Percentiles rank a stretch among this genome's conserved stretches.
phyloP scores from a whole-genome alignment of 1,140 invertebrate species.

The Chymomyza costata region DNA sequence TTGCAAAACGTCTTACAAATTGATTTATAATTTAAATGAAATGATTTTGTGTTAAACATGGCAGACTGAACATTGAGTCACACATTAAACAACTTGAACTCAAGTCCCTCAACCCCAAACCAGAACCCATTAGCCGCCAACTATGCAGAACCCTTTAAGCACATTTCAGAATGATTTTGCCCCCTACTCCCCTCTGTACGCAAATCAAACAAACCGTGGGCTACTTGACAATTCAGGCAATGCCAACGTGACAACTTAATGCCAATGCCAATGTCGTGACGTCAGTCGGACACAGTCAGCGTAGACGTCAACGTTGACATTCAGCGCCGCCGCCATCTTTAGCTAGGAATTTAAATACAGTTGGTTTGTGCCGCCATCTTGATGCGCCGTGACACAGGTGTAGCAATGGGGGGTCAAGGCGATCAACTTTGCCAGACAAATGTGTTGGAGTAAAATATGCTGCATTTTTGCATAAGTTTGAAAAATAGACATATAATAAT shows the following conservation, averaged over 20 bases:
- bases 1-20: too few relatives aligned
- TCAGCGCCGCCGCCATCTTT: not conserved
- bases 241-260: constrained; percentile 38
- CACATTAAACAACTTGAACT: too few relatives aligned
- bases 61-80: constrained; percentile 14
- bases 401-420: too few relatives aligned
- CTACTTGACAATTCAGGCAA: constrained; percentile 15
- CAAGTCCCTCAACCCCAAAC: too few relatives aligned
- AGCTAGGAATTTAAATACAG: not conserved
- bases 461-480: too few relatives aligned
- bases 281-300: too few relatives aligned
- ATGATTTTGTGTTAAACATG: constrained; percentile 13
- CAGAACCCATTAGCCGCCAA: constrained; percentile 8
- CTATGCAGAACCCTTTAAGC: constrained; percentile 25
- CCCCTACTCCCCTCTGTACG: not conserved
- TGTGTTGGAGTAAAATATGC: too few relatives aligned
- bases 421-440: too few relatives aligned
- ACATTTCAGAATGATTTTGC: constrained; percentile 23
- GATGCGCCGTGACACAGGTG: too few relatives aligned
- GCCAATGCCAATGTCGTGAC: constrained; percentile 12
- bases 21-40: constrained; percentile 58
- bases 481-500: too few relatives aligned
- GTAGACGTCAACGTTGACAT: too few relatives aligned
- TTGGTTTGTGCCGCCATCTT: constrained; percentile 2
- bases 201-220: constrained; percentile 28